Evolutionary conservation across 2,888 invertebrate genomes (phyloP).

Genomic region (Nyleta sp.): DNA sequence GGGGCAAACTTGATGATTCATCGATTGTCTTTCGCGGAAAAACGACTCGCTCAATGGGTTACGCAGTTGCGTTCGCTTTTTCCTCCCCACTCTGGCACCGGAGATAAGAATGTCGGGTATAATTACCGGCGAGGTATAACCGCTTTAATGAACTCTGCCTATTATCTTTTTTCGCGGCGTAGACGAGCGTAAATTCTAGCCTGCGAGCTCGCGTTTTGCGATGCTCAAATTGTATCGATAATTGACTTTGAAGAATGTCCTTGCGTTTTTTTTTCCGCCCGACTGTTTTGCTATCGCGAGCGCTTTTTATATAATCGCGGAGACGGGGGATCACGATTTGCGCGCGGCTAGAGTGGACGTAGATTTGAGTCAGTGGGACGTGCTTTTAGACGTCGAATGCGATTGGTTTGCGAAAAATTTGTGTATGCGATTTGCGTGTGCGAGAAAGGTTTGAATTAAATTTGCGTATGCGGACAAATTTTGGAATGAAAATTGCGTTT

Average conservation of each 20-base stretch:
- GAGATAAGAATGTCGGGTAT: constrained; percentile 39
- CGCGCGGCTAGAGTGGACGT: too few relatives aligned
- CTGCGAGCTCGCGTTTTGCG: constrained; percentile 14
- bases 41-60: constrained; percentile 24
- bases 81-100: constrained; percentile 32
- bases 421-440: too few relatives aligned
- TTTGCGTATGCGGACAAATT: too few relatives aligned
- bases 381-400: too few relatives aligned
- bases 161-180: constrained; percentile 45
- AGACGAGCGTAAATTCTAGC: constrained; percentile 36
- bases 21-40: constrained; percentile 32
- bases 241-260: constrained; percentile 48
- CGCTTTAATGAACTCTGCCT: constrained; percentile 54
- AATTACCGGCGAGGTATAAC: constrained; percentile 39
- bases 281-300: too few relatives aligned
- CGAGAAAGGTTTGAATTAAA: too few relatives aligned
- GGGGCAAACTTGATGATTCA: too few relatives aligned
- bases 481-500: too few relatives aligned
- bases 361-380: too few relatives aligned
- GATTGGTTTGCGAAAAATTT: too few relatives aligned
- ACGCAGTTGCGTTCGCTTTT: constrained; percentile 10
- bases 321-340: too few relatives aligned
- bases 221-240: constrained; percentile 42
- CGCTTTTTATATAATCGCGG: too few relatives aligned
- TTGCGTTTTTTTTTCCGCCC: constrained; percentile 3